A percentile compares a stretch with the other conserved stretches of the same genome.
These are phyloP conservation scores for Cheilosia vulpina DNA, from an alignment of 2,888 invertebrate species.

Conservation along the genomic window DNA sequence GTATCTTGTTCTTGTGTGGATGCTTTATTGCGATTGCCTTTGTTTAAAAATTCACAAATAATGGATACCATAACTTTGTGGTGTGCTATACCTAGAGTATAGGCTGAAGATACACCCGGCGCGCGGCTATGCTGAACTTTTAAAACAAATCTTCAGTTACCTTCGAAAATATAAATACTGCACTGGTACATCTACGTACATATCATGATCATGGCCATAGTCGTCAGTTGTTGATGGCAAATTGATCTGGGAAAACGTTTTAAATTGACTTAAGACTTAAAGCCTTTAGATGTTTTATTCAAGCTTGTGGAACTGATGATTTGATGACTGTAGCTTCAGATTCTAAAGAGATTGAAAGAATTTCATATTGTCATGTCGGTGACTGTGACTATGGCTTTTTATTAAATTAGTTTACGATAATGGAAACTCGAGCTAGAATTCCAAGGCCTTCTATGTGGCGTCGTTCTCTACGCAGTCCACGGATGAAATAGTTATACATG, in stretches of 20 bases:
- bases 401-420: too few species aligned
- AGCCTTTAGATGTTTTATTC: constrained; percentile 30
- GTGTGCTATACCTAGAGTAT: constrained; percentile 5
- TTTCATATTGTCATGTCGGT: too few species aligned
- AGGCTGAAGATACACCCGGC: background rate
- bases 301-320: background rate
- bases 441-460: too few species aligned
- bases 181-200: background rate
- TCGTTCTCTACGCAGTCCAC: too few species aligned
- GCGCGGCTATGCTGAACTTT: constrained; percentile 16
- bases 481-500: too few species aligned
- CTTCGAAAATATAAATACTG: constrained; percentile 10
- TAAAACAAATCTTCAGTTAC: constrained; percentile 33
- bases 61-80: constrained; percentile 25
- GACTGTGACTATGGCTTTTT: too few species aligned
- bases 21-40: constrained; percentile 64
- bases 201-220: background rate
- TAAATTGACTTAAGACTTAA: constrained; percentile 37
- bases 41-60: constrained; percentile 70
- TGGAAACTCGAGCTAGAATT: too few species aligned
- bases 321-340: too few species aligned
- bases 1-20: constrained; percentile 38
- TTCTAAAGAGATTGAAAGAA: too few species aligned
- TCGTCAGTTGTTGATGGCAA: constrained; percentile 31
- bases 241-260: constrained; percentile 32